phyloP scores from a whole-genome alignment of 2,113 vertebrate genomes.

The Hiodon alosoides region DNA sequence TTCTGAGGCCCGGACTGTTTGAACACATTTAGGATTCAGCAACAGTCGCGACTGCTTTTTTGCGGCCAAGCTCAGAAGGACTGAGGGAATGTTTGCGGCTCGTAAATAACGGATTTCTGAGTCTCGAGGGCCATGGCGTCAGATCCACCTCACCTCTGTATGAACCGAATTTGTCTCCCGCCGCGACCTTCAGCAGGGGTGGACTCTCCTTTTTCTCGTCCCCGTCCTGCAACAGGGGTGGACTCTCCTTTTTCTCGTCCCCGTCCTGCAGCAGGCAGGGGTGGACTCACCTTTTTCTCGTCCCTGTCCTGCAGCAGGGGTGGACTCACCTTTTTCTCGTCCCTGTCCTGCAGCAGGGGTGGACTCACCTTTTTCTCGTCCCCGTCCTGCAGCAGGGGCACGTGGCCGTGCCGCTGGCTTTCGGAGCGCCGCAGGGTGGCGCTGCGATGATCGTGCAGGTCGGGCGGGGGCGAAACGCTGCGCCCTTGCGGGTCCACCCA shows the following conservation, averaged over 20 bases:
- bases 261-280: conserved; percentile 67
- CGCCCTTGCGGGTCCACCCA: conserved; percentile 94
- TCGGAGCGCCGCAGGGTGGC: conserved; percentile 65
- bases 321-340: conserved; percentile 88
- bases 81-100: no score
- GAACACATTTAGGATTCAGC: no score
- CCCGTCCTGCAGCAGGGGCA: conserved; percentile 85
- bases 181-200: conserved; percentile 70
- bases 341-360: conserved; percentile 70
- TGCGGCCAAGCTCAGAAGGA: no score
- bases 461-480: conserved; percentile 77
- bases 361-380: conserved; percentile 91
- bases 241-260: conserved; percentile 90
- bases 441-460: conserved; percentile 71
- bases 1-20: no score
- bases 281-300: conserved; percentile 84
- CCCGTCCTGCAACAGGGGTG: conserved; percentile 67
- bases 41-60: no score
- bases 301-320: conserved; percentile 75
- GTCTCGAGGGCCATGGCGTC: no score
- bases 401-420: conserved; percentile 77
- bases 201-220: conserved; percentile 90
- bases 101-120: no score
- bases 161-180: no score
- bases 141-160: no score